Evolutionary conservation across 2,888 invertebrate genomes (phyloP).

Genomic region (Scaptomyza caliginosa): DNA sequence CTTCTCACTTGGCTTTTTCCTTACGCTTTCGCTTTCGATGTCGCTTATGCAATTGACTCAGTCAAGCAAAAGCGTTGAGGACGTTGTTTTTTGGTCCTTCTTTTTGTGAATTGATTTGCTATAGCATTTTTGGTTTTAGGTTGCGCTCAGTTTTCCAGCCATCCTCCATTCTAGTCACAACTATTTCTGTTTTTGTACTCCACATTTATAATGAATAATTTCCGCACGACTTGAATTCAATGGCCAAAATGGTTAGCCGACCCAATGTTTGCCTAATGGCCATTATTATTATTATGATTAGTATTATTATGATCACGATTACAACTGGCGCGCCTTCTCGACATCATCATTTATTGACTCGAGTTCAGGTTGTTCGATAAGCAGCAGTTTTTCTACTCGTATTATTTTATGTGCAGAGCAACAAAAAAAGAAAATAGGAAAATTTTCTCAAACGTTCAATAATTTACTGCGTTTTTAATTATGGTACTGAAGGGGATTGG

Average conservation of each 20-base stretch:
- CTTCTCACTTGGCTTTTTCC: background rate
- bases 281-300: slow-evolving; percentile 73
- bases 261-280: slow-evolving; percentile 71
- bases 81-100: no score
- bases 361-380: slow-evolving; percentile 8
- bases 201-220: slow-evolving; percentile 76
- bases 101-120: slow-evolving; percentile 69
- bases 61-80: slow-evolving; percentile 30
- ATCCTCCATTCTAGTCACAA: background rate
- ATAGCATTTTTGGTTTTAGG: slow-evolving; percentile 46
- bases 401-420: slow-evolving; percentile 38
- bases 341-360: slow-evolving; percentile 10
- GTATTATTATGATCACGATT: slow-evolving; percentile 61
- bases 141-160: slow-evolving; percentile 13
- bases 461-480: slow-evolving; percentile 73
- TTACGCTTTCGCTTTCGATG: slow-evolving; percentile 14
- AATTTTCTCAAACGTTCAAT: slow-evolving; percentile 40
- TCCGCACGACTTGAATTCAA: slow-evolving; percentile 74
- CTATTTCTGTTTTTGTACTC: slow-evolving; percentile 6
- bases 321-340: slow-evolving; percentile 43
- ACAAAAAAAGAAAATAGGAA: no score
- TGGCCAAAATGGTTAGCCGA: slow-evolving; percentile 67
- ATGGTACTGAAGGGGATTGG: background rate
- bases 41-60: slow-evolving; percentile 39
- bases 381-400: slow-evolving; percentile 33